Percentiles rank a stretch among this genome's conserved stretches.
phyloP scores from a whole-genome alignment of 1,140 invertebrate genomes.

The Calephelis nemesis region DNA sequence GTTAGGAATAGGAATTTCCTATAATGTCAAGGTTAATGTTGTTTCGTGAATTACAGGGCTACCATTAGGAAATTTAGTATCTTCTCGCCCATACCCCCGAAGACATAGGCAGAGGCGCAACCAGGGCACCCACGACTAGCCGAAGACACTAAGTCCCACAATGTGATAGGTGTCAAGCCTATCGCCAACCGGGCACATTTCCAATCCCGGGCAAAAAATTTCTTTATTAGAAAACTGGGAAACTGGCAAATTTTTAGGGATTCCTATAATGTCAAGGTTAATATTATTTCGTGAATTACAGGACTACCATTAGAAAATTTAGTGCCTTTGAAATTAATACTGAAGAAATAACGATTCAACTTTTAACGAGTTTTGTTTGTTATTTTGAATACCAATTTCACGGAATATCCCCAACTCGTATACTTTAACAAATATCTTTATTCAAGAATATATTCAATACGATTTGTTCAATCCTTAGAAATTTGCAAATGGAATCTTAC shows the following conservation, averaged over 20 bases:
- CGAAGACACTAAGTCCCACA: too few species aligned
- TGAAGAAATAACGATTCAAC: neutral
- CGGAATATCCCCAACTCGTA: neutral
- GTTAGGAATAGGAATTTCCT: too few species aligned
- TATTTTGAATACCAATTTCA: neutral
- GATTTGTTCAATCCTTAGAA: neutral
- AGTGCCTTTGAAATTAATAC: slow-evolving; percentile 1
- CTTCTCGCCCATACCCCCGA: too few species aligned
- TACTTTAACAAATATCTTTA: neutral
- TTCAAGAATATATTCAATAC: neutral
- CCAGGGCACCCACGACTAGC: too few species aligned
- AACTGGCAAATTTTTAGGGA: too few species aligned
- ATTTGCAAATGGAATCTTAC: neutral
- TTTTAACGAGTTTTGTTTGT: slow-evolving; percentile 13
- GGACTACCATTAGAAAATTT: neutral
- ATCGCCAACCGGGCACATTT: too few species aligned
- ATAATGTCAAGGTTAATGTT: neutral
- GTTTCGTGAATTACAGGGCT: neutral
- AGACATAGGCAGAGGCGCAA: too few species aligned
- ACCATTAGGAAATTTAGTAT: neutral
- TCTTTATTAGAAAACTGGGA: too few species aligned
- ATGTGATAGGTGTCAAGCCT: too few species aligned
- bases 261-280: too few species aligned
- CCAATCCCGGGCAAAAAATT: too few species aligned
- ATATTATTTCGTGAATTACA: neutral